A percentile compares a stretch with the other conserved stretches of the same genome.
These are phyloP conservation scores for Orthosia incerta DNA, from an alignment of 2,888 invertebrate genomes.

Conservation along the genomic window DNA sequence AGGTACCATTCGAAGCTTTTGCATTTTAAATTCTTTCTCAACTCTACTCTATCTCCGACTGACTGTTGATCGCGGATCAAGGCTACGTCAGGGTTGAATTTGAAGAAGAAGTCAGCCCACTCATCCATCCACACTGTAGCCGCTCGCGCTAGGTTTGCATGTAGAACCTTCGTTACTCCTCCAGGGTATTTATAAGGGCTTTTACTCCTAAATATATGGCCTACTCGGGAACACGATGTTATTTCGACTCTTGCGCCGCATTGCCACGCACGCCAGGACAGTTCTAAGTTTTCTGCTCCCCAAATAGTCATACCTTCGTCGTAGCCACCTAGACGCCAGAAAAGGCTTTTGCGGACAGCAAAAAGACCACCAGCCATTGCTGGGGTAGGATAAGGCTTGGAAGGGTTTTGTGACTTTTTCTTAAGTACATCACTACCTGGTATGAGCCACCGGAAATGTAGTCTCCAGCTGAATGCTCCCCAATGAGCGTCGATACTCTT, in stretches of 20 bases:
- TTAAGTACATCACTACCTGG: slow-evolving; percentile 93
- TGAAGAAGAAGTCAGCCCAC: slow-evolving; percentile 98
- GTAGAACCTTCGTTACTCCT: slow-evolving; percentile 96
- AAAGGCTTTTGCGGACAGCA: slow-evolving; percentile 95
- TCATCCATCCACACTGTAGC: slow-evolving; percentile 99
- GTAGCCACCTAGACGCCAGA: slow-evolving; percentile 95
- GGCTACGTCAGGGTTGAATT: slow-evolving; percentile 94
- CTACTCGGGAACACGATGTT: slow-evolving; percentile 97
- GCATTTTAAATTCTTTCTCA: slow-evolving; percentile 94
- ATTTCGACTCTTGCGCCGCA: slow-evolving; percentile 98
- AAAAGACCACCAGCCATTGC: slow-evolving; percentile 99
- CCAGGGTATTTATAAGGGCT: slow-evolving; percentile 99
- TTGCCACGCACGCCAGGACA: slow-evolving; percentile 99
- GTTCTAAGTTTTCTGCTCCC: slow-evolving; percentile 99
- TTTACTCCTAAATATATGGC: slow-evolving; percentile 97
- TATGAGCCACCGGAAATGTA: slow-evolving; percentile 97
- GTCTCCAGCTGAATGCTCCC: slow-evolving; percentile 99
- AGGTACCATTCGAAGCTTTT: slow-evolving; percentile 98
- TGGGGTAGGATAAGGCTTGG: slow-evolving; percentile 94
- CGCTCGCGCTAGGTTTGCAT: slow-evolving; percentile 97
- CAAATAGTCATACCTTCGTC: slow-evolving; percentile 96
- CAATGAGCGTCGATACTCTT: slow-evolving; percentile 98
- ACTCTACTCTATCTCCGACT: slow-evolving; percentile 92
- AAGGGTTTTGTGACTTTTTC: slow-evolving; percentile 92
- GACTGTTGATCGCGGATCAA: slow-evolving; percentile 91